Base-by-base conservation (phyloP, 2,888 invertebrate species). In the Platycheirus rosarum region DNA sequence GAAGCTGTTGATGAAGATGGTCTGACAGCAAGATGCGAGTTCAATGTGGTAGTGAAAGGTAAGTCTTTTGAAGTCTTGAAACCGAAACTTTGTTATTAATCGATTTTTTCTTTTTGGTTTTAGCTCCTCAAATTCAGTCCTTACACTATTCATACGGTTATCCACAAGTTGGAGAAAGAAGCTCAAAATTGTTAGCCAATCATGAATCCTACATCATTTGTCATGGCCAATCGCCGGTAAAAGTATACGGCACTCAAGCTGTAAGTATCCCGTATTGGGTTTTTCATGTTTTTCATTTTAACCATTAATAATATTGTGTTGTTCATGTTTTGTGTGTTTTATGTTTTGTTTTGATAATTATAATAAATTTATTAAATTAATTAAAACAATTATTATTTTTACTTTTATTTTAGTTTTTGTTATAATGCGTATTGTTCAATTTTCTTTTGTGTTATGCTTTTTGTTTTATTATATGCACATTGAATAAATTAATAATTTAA, bases 1-100 rank as follows among this genome's bases (percentile, higher is more conserved):
- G 91, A 93, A 78, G 94, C 93, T 14, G 92, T 92, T 80, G 94
- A 94, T 87, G 91, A 92, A 23, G 92, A 93, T 85, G 93, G 93
- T 53, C 92, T 93, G 86, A 91, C 92, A 85, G 93, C 93, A 51
- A 92, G 92, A 84, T 94, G 94, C 88, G 92, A 92, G 86, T 94
- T 94, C 88, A 92, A 92, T 16, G 91, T 94, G 76, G 92, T 91
- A 84, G 92, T 94, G 57, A 92, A 92, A 90, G 91, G 93, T 93
- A 88, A 88, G 1, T 20, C 4, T 26, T 16, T 7, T 9, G 5
- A 35, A 2, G 5, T 32, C 29, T 4, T 8, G 11, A 35, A 11
- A 9, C 3, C 7, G 9, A 6, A 0, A 48, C 26, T 14, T 26
- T 32, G 32, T 5, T 37, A 8, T 23, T 0, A 13, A 23, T 23